Conservation (phyloP, 2,113 vertebrate genomes). For the Motacilla alba region DNA sequence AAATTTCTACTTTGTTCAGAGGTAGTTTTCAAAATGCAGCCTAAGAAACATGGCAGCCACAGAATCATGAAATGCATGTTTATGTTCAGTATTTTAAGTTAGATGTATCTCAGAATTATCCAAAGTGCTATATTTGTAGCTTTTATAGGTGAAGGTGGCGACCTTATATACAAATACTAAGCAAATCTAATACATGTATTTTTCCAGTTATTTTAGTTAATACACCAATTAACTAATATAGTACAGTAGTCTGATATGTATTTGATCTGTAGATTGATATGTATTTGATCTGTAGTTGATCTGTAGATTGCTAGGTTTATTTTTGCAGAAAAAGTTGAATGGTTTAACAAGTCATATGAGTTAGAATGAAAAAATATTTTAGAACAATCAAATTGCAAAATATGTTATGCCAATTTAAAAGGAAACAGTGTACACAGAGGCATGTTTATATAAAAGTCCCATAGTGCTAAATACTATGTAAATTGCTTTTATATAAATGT, state of each 20-base stretch:
- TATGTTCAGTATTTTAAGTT: not conserved
- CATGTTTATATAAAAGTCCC: not conserved
- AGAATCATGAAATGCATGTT: not conserved
- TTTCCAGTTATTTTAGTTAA: not conserved
- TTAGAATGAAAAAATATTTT: not conserved
- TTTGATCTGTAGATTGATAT: not conserved
- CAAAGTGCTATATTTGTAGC: not conserved
- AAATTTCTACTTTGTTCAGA: not conserved
- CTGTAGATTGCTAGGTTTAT: not conserved
- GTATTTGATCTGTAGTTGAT: not conserved
- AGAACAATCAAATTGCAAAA: not conserved
- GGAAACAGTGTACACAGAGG: accelerated
- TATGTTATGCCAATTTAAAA: not conserved
- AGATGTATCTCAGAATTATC: not conserved
- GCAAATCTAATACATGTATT: not conserved
- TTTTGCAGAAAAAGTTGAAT: not conserved
- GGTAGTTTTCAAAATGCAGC: not conserved
- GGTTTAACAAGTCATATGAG: not conserved
- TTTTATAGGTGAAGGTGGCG: not conserved
- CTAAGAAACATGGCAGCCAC: not conserved
- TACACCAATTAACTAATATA: not conserved
- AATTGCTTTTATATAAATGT: not conserved
- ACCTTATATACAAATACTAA: not conserved
- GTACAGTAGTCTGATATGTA: not conserved
- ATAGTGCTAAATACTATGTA: not conserved